Evolutionary conservation across 2,797 vertebrate genomes (phyloP).

Genomic region (Diglossa cyanea): DNA sequence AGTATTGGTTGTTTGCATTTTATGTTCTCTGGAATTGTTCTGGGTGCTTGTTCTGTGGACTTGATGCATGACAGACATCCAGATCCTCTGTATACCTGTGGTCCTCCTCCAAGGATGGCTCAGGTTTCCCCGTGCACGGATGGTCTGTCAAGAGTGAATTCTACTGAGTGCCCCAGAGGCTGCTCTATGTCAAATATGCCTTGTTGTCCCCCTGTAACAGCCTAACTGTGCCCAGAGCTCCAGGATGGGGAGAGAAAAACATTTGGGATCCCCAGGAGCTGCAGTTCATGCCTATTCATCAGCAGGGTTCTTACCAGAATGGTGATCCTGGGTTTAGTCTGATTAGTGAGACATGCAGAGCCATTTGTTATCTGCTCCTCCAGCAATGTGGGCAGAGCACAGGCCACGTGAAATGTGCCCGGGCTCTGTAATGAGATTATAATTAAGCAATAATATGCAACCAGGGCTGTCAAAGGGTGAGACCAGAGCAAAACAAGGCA

Average conservation of each 20-base stretch:
- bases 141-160: neutral
- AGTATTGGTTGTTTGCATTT: neutral
- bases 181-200: neutral
- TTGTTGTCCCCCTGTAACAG: neutral
- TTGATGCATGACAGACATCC: neutral
- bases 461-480: slow-evolving; percentile 15
- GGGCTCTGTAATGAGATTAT: slow-evolving; percentile 8
- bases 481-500: neutral
- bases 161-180: neutral
- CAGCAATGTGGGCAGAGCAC: neutral
- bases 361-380: slow-evolving; percentile 32
- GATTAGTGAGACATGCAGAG: slow-evolving; percentile 25
- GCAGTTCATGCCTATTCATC: neutral
- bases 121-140: neutral
- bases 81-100: neutral
- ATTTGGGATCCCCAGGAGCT: neutral
- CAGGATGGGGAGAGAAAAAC: neutral
- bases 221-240: neutral
- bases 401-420: neutral
- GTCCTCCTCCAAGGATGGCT: neutral
- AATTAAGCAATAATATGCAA: slow-evolving; percentile 51
- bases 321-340: slow-evolving; percentile 2
- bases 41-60: neutral
- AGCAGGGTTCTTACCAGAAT: neutral
- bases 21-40: neutral